A percentile compares a stretch with the other conserved stretches of the same genome.
Conservation (phyloP, 2,888 invertebrate genomes). For the Phalera bucephala region DNA sequence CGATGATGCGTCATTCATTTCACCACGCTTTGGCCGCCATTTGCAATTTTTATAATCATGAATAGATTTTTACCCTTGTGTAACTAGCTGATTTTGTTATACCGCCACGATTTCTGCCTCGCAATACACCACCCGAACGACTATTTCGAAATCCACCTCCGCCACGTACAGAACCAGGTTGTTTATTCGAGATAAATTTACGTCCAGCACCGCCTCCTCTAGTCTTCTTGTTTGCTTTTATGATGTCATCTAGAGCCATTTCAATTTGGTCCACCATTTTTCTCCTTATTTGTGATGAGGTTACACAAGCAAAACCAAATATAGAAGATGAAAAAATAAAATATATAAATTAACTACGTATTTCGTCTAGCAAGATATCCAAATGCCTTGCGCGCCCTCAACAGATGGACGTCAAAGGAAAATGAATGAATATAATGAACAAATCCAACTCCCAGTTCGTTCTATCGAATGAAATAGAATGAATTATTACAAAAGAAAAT, state of each 20-base stretch:
- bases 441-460: too few relatives aligned
- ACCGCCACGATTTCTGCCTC: conserved; percentile 89
- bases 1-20: conserved; percentile 59
- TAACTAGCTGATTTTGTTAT: conserved; percentile 85
- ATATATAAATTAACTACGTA: too few relatives aligned
- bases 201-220: conserved; percentile 83
- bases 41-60: conserved; percentile 67
- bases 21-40: conserved; percentile 78
- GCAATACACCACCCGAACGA: conserved; percentile 83
- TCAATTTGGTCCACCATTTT: conserved; percentile 96
- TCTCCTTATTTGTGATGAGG: background rate
- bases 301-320: conserved; percentile 5
- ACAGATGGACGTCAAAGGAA: too few relatives aligned
- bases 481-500: too few relatives aligned
- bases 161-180: conserved; percentile 62
- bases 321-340: too few relatives aligned
- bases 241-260: conserved; percentile 98
- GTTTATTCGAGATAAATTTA: conserved; percentile 67
- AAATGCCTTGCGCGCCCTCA: too few relatives aligned
- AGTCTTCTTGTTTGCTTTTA: conserved; percentile 91
- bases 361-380: too few relatives aligned
- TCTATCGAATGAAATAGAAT: too few relatives aligned
- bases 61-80: conserved; percentile 86
- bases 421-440: too few relatives aligned
- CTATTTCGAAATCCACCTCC: conserved; percentile 74